Evolutionary conservation across 2,888 invertebrate genomes (phyloP), one percentile per base, ranked within the genome.

Genomic region (Drosophila hamatofila): DNA sequence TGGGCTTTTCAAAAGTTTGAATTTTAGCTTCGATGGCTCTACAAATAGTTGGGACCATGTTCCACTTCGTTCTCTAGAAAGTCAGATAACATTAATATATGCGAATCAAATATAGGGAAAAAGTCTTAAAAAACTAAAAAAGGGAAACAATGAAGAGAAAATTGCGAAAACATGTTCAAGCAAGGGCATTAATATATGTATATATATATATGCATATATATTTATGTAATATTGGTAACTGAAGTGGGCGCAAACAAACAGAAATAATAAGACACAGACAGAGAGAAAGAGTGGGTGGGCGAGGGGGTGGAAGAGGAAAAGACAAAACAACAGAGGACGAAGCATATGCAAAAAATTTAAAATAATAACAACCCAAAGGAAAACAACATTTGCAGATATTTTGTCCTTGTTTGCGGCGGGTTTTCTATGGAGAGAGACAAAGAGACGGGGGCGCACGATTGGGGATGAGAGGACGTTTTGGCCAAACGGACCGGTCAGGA

Each of bases 291-390:
- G 23, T 46, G 11, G 25, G 41, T 39, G n/a, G 12, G 16, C 21
- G 11, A 37, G 9, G 33, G 23, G 21, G 25, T 11, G 11, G 11
- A 27, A n/a, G 52, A 30, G 46, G 16, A 23, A 5, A 25, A 18
- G 11, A 44, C 14, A 39, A 41, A 51, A n/a, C 12, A 55, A 49
- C 49, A 69, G 41, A 66, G 37, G 49, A 75, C 65, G 54, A 69
- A 61, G 48, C 80, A 82, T 76, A 78, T 79, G 81, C 71, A 83
- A 87, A 62, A 25, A 88, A 87, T 87, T 77, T 75, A 80, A 83
- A 86, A 88, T 88, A 89, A 88, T 89, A 87, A 86, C 88, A 89
- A 88, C 89, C 89, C 89, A 86, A 88, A 86, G 87, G 89, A 88
- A 90, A 90, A 87, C 87, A 86, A 87, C 86, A 83, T 87, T 89